Percentiles rank a stretch among this genome's conserved stretches.
These are phyloP conservation scores for Pomatostomus ruficeps DNA, from an alignment of 2,113 vertebrate species.

Conservation along the genomic window DNA sequence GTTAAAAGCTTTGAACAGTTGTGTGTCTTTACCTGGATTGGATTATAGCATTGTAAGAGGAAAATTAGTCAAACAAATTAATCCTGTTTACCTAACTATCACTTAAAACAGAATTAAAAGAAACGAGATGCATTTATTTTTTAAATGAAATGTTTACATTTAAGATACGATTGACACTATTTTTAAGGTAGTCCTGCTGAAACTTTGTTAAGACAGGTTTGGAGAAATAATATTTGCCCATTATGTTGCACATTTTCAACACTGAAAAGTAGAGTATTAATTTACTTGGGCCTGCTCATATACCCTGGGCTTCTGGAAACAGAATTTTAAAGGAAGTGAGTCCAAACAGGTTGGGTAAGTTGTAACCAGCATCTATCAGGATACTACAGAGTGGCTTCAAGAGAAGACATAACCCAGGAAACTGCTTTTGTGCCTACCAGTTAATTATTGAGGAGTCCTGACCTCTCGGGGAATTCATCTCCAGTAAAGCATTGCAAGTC, in stretches of 20 bases:
- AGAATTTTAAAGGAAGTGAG: neutral
- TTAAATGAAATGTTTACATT: neutral
- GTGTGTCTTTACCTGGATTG: conserved; percentile 60
- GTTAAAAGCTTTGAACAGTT: conserved; percentile 46
- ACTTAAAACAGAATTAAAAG: neutral
- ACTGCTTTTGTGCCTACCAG: neutral
- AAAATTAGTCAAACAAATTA: conserved; percentile 39
- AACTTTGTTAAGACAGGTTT: neutral
- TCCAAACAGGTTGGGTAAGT: neutral
- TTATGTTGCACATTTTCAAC: neutral
- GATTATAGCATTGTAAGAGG: conserved; percentile 25
- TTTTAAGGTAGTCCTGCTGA: neutral
- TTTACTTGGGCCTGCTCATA: neutral
- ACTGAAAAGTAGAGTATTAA: neutral
- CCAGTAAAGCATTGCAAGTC: neutral
- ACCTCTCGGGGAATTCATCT: neutral
- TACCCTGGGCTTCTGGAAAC: neutral
- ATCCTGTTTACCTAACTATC: neutral
- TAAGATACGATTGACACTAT: neutral
- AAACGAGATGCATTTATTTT: neutral
- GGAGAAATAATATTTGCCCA: neutral
- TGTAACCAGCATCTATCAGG: accelerated
- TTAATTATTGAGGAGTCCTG: neutral
- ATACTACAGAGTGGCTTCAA: neutral
- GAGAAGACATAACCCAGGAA: neutral